These are phyloP conservation scores for Oscheius onirici DNA, from an alignment of 2,888 invertebrate species.

Conservation along the genomic window DNA sequence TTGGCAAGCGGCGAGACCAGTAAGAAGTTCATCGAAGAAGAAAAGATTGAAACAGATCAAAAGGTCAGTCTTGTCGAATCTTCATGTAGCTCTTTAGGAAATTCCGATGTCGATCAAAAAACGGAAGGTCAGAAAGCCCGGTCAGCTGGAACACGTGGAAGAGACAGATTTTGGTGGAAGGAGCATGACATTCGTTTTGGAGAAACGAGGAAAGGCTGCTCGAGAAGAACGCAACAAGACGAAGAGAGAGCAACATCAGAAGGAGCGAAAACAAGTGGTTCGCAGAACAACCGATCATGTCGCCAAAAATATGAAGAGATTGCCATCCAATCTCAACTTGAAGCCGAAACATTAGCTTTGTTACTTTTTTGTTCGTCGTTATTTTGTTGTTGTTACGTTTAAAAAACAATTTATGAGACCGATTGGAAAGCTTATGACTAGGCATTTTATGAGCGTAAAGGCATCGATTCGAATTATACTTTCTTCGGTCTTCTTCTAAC, in stretches of 20 bases:
- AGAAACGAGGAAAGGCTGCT: slow-evolving; percentile 42
- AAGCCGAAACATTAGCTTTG: slow-evolving; percentile 6
- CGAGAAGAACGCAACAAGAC: slow-evolving; percentile 44
- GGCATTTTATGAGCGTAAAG: slow-evolving; percentile 5
- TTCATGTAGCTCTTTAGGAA: slow-evolving; percentile 20
- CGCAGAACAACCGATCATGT: slow-evolving; percentile 44
- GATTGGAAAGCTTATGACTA: not conserved
- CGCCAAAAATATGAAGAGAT: slow-evolving; percentile 47
- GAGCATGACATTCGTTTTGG: slow-evolving; percentile 59
- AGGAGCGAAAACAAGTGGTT: slow-evolving; percentile 39
- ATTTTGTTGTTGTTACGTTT: slow-evolving; percentile 18
- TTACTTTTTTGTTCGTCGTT: not conserved
- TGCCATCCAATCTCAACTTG: slow-evolving; percentile 52
- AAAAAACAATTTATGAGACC: not conserved
- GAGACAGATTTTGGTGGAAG: slow-evolving; percentile 63
- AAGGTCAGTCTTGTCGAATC: not conserved
- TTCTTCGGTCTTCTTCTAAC: slow-evolving; percentile 4
- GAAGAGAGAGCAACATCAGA: slow-evolving; percentile 45
- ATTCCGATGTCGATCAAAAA: slow-evolving; percentile 39
- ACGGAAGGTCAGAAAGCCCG: slow-evolving; percentile 31
- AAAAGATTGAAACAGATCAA: slow-evolving; percentile 10
- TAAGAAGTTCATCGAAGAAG: slow-evolving; percentile 50
- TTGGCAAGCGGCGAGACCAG: slow-evolving; percentile 49
- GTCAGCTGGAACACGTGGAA: slow-evolving; percentile 33
- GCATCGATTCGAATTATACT: not conserved